Evolutionary conservation across 2,113 vertebrate genomes (phyloP).

Genomic region (Prolemur simus): DNA sequence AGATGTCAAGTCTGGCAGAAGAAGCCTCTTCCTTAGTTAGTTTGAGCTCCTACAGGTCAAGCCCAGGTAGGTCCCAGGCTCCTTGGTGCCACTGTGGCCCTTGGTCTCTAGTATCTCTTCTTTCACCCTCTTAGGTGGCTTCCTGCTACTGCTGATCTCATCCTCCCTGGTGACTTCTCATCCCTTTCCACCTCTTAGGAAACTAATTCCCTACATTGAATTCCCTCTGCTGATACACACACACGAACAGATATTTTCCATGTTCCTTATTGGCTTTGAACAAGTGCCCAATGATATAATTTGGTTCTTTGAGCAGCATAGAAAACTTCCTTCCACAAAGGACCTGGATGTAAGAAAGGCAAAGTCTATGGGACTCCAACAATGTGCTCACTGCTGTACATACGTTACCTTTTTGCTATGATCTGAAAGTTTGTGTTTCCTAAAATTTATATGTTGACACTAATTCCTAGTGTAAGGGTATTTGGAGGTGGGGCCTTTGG

Average conservation of each 20-base stretch:
- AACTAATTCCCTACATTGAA: background rate
- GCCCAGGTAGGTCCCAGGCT: background rate
- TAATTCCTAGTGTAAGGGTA: background rate
- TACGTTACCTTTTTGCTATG: background rate
- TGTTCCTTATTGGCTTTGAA: background rate
- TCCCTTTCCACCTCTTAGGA: background rate
- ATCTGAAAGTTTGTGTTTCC: background rate
- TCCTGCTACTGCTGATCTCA: background rate
- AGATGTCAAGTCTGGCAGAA: background rate
- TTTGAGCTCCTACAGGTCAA: background rate
- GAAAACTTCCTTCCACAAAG: background rate
- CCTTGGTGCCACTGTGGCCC: background rate
- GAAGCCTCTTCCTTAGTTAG: background rate
- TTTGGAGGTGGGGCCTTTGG: background rate
- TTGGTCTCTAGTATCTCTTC: background rate
- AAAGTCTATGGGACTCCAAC: background rate
- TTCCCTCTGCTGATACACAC: background rate
- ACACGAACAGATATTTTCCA: background rate
- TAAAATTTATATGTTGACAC: background rate
- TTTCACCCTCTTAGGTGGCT: background rate
- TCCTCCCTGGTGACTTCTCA: background rate
- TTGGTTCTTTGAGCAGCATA: background rate
- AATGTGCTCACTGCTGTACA: background rate
- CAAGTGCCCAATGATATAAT: background rate
- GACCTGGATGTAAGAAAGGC: background rate